Evolutionary conservation across 1,140 invertebrate genomes (phyloP).

Genomic region (Temnothorax nylanderi): DNA sequence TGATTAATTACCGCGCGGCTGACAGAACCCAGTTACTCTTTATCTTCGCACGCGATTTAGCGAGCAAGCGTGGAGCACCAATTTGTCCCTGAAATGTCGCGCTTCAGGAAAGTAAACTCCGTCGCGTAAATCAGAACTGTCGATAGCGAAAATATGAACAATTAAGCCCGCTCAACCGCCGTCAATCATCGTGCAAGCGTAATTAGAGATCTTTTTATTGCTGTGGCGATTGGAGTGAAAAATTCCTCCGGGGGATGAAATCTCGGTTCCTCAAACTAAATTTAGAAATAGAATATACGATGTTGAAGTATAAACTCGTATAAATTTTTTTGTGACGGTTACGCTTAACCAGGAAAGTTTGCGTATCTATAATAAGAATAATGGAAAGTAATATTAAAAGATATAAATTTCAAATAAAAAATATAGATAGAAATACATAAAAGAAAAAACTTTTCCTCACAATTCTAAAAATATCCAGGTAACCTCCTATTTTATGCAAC

Average conservation of each 20-base stretch:
- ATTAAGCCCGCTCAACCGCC: conserved; percentile 42
- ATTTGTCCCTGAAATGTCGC: conserved; percentile 53
- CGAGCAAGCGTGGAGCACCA: conserved; percentile 10
- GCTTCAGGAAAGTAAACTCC: conserved; percentile 20
- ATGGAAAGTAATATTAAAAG: neutral
- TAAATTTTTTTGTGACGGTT: neutral
- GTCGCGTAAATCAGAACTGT: conserved; percentile 39
- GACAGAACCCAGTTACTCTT: conserved; percentile 35
- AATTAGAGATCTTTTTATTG: conserved; percentile 40
- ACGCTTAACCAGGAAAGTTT: neutral
- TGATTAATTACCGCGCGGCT: conserved; percentile 63
- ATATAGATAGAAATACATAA: neutral
- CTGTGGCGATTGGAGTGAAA: neutral
- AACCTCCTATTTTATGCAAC: neutral
- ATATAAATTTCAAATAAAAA: neutral
- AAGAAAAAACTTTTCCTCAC: neutral
- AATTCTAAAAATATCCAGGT: neutral
- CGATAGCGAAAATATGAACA: conserved; percentile 47
- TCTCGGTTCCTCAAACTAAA: neutral
- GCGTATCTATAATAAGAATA: neutral
- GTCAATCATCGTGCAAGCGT: conserved; percentile 39
- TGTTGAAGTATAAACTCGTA: neutral
- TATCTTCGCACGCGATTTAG: conserved; percentile 54
- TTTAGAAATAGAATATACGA: neutral
- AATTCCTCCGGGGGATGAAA: neutral